phyloP scores from a whole-genome alignment of 1,140 invertebrate species.

The Neocloeon triangulifer region DNA sequence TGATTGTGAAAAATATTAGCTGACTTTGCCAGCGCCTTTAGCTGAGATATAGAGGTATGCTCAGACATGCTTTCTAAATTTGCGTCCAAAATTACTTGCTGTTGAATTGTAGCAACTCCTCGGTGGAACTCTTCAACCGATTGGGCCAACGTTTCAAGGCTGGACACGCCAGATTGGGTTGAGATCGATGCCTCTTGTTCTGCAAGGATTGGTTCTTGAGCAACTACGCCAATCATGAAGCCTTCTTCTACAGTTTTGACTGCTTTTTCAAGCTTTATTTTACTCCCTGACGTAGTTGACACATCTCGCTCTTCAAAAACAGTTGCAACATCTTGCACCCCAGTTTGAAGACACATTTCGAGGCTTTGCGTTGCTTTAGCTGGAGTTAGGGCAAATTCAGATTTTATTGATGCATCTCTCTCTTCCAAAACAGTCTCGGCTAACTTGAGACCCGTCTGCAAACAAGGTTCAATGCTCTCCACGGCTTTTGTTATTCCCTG shows the following conservation, averaged over 20 bases:
- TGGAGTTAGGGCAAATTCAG: no score
- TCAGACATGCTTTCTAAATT: slow-evolving; percentile 5
- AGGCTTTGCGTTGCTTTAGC: no score
- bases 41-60: slow-evolving; percentile 9
- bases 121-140: slow-evolving; percentile 2
- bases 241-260: slow-evolving; percentile 17
- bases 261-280: slow-evolving; percentile 11
- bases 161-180: background rate
- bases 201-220: slow-evolving; percentile 11
- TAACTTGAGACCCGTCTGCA: no score
- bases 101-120: slow-evolving; percentile 2
- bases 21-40: slow-evolving; percentile 11
- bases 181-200: background rate
- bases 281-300: no score
- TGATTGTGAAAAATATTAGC: slow-evolving; percentile 12
- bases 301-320: no score
- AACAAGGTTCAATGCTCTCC: no score
- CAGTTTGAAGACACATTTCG: no score
- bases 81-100: slow-evolving; percentile 8
- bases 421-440: no score
- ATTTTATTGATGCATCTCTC: no score
- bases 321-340: no score
- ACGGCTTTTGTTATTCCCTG: no score
- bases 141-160: slow-evolving; percentile 5
- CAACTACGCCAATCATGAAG: slow-evolving; percentile 12